Percentiles rank a stretch among this genome's conserved stretches.
phyloP scores from a whole-genome alignment of 2,888 invertebrate genomes.

The Euspilapteryx auroguttella region DNA sequence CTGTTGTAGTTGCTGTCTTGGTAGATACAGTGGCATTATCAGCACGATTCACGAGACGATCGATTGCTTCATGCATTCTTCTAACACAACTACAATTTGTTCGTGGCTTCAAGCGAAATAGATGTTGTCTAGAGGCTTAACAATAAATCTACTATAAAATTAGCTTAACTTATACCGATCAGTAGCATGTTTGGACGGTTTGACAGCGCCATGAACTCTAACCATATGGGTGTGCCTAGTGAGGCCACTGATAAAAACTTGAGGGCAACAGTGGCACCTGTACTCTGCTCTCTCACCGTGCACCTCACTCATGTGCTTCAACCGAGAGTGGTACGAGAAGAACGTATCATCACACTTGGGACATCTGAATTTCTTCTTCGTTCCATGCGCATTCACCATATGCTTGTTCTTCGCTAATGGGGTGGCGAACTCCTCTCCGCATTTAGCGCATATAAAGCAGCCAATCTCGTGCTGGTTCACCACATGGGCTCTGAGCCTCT shows the following conservation, averaged over 20 bases:
- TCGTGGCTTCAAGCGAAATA: no score
- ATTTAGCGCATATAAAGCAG: conserved; percentile 34
- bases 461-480: conserved; percentile 25
- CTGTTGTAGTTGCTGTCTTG: no score
- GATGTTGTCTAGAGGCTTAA: no score
- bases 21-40: no score
- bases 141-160: no score
- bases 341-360: conserved; percentile 19
- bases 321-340: not conserved
- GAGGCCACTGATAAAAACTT: not conserved
- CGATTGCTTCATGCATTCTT: no score
- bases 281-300: not conserved
- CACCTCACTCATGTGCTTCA: not conserved
- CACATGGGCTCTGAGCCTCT: conserved; percentile 26
- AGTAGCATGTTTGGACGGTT: no score
- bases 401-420: conserved; percentile 20
- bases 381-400: conserved; percentile 17
- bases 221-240: conserved; percentile 1
- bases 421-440: conserved; percentile 29
- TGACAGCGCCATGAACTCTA: not conserved
- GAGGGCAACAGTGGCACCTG: not conserved
- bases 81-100: no score
- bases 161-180: no score
- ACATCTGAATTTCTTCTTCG: conserved; percentile 25
- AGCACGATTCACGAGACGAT: no score